Evolutionary conservation across 1,140 invertebrate species (phyloP).

Genomic region (Bombus superbus): DNA sequence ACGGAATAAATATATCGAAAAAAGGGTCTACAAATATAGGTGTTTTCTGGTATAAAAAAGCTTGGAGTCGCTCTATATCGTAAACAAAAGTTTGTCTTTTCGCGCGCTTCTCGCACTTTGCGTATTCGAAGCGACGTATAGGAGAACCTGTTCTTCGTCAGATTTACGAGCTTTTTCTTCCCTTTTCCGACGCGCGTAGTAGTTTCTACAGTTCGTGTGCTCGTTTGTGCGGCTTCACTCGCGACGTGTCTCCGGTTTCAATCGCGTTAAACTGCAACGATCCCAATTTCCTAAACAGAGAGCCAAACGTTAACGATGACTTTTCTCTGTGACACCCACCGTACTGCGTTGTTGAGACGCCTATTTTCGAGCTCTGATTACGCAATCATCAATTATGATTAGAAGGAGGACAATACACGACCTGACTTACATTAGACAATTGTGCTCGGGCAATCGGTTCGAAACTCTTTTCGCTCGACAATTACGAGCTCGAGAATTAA

Average conservation of each 20-base stretch:
- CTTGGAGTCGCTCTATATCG: background rate
- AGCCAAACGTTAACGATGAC: background rate
- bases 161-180: background rate
- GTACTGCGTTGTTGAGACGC: background rate
- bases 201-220: conserved; percentile 16
- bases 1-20: background rate
- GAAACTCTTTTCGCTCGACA: background rate
- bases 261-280: conserved; percentile 14
- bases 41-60: background rate
- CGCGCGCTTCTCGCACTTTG: background rate
- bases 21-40: conserved; percentile 7
- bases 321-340: conserved; percentile 1
- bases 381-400: conserved; percentile 34
- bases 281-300: conserved; percentile 41
- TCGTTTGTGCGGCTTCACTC: conserved; percentile 31
- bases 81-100: conserved; percentile 1
- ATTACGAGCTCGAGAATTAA: background rate
- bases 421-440: background rate
- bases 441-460: background rate
- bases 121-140: background rate
- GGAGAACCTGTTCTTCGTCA: background rate
- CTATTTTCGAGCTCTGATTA: conserved; percentile 27
- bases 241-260: background rate
- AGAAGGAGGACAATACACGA: conserved; percentile 14
- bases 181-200: background rate